These are phyloP conservation scores for Alligator sinensis DNA, from an alignment of 2,113 vertebrate species.

Conservation along the genomic window DNA sequence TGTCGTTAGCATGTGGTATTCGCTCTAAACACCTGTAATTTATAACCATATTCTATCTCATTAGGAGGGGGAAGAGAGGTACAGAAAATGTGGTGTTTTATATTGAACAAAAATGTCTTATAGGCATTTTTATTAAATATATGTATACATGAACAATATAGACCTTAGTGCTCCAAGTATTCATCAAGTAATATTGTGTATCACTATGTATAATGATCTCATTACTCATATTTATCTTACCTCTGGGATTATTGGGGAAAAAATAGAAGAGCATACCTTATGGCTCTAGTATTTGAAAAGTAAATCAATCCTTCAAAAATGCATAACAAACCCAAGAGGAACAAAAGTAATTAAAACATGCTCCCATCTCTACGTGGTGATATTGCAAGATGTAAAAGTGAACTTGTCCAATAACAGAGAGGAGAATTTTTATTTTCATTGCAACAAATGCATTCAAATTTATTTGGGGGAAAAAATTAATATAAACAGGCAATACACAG, in stretches of 20 bases:
- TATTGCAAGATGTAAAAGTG: neutral
- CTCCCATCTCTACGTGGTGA: neutral
- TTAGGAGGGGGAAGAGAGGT: neutral
- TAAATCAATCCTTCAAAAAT: neutral
- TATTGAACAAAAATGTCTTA: neutral
- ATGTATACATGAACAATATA: neutral
- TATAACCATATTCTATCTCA: neutral
- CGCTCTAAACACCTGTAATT: slow-evolving; percentile 1
- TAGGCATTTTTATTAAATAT: neutral
- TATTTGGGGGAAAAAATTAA: neutral
- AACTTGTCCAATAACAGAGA: neutral
- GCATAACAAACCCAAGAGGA: neutral
- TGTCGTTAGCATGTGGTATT: slow-evolving; percentile 3
- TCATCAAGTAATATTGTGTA: neutral
- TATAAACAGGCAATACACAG: neutral
- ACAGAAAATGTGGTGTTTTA: neutral
- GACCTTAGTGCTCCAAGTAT: neutral
- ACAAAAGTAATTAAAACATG: neutral
- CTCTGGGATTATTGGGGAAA: neutral
- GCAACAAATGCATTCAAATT: neutral
- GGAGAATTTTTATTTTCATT: neutral
- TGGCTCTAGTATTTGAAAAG: neutral
- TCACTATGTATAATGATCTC: neutral
- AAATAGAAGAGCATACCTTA: neutral
- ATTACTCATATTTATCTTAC: neutral